Percentiles rank a stretch among this genome's conserved stretches.
Conservation (phyloP, 2,888 invertebrate species). For the Helobdella robusta region DNA sequence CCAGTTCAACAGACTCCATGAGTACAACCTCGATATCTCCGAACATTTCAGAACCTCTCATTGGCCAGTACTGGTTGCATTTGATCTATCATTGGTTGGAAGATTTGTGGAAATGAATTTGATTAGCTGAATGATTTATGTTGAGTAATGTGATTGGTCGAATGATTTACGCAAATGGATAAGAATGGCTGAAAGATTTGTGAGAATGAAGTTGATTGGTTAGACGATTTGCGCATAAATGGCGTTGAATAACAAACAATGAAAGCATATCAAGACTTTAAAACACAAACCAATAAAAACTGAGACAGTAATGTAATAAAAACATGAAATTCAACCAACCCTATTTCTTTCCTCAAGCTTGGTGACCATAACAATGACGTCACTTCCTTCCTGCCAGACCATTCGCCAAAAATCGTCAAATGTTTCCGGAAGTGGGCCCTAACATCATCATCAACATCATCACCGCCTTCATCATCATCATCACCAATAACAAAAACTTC, state of each 20-base stretch:
- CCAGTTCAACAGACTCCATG: slow-evolving; percentile 8
- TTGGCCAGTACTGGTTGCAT: slow-evolving; percentile 29
- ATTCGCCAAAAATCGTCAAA: slow-evolving; percentile 26
- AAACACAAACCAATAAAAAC: no score
- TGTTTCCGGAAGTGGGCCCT: slow-evolving; percentile 21
- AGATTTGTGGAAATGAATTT: not conserved
- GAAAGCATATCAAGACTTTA: no score
- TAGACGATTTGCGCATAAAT: no score
- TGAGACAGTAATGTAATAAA: no score
- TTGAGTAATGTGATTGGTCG: no score
- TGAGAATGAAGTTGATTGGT: no score
- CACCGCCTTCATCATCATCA: not conserved
- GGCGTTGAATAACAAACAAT: no score
- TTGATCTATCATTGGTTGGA: slow-evolving; percentile 18
- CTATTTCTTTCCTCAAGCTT: slow-evolving; percentile 27
- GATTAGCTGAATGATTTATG: no score
- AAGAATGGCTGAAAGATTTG: no score
- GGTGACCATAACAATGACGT: slow-evolving; percentile 27
- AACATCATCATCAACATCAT: not conserved
- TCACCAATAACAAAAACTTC: not conserved
- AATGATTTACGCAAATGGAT: no score
- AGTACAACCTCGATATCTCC: slow-evolving; percentile 18
- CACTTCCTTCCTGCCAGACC: slow-evolving; percentile 27
- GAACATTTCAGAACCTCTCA: slow-evolving; percentile 20
- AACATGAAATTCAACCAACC: no score